Conservation (phyloP, 2,797 vertebrate genomes). For the Acanthurus leucopareius region DNA sequence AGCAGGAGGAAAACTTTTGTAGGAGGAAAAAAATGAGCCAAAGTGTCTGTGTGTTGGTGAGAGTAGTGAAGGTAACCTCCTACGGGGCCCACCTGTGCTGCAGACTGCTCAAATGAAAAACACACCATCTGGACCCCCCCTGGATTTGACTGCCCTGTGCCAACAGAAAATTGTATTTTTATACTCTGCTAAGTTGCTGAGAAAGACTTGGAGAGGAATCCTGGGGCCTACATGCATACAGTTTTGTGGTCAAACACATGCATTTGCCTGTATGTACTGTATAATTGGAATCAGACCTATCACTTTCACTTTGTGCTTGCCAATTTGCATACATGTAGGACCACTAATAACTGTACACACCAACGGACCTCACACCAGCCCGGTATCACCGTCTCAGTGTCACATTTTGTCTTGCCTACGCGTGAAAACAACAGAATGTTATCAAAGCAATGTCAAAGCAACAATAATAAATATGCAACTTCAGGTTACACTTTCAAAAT, state of each 20-base stretch:
- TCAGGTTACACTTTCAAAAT: no score
- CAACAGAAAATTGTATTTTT: constrained; percentile 44
- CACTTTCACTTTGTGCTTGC: background rate
- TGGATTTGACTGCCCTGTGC: constrained; percentile 3
- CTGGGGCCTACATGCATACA: background rate
- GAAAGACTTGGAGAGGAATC: constrained; percentile 6
- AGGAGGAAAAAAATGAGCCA: background rate
- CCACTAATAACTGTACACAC: background rate
- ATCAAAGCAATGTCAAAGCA: no score
- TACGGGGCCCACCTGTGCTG: constrained; percentile 37
- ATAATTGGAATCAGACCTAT: background rate
- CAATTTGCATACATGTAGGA: background rate
- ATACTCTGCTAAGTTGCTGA: constrained; percentile 30
- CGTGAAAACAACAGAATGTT: no score
- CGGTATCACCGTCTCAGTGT: no score
- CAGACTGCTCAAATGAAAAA: constrained; percentile 48
- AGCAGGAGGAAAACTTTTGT: constrained; percentile 19
- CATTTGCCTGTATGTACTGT: background rate
- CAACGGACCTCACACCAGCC: background rate
- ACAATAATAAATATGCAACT: no score
- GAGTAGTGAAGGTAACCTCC: constrained; percentile 29
- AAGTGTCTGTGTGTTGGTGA: constrained; percentile 13
- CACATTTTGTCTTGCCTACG: no score
- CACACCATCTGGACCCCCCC: constrained; percentile 53
- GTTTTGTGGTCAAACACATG: background rate